Base-by-base conservation (phyloP, 2,888 invertebrate species). In the Allacma fusca region DNA sequence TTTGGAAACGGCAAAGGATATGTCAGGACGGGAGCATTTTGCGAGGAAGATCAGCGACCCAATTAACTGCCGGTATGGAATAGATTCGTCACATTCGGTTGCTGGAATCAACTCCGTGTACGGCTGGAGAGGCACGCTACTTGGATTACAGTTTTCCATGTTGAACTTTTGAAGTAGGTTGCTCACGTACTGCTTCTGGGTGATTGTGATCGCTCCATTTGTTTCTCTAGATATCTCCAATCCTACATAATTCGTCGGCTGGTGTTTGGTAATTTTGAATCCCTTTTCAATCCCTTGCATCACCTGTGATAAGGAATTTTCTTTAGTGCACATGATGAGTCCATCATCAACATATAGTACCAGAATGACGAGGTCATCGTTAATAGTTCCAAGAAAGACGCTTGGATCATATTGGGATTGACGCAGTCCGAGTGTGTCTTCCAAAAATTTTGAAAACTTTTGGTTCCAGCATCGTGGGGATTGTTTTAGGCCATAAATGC, bases 401-500 rank as follows among this genome's bases (percentile, higher is more conserved):
- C 80, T 62, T 0, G 69, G 76, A 19, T 77, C 79, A 64, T n/a
- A n/a, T 21, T 70, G 13, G 16, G 74, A 72, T 0, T 67, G 70
- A 16, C 29, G 57, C 28, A 83, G 73, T 21, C 65, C 78, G 12
- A 70, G n/a, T n/a, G n/a, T 21, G 57, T 43, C 4, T 19, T 26
- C 24, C 29, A 84, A 62, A 26, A 75, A 44, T 9, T 70, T 21
- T 13, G 13, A 43, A 62, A 85, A 76, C 13, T 59, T 75, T 19
- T 80, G 24, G 28, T 80, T 79, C 82, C 84, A 85, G 1, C 75
- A 78, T 21, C 81, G n/a, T 4, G 81, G 80, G 0, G 83, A 69
- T 77, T 84, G 82, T 62, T 84, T 85, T 0, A 84, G 76, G 1
- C 84, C 83, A 72, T 84, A 84, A 1, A 84, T 21, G 19, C 77